Conservation (phyloP, 2,888 invertebrate species). For the Meganola albula region DNA sequence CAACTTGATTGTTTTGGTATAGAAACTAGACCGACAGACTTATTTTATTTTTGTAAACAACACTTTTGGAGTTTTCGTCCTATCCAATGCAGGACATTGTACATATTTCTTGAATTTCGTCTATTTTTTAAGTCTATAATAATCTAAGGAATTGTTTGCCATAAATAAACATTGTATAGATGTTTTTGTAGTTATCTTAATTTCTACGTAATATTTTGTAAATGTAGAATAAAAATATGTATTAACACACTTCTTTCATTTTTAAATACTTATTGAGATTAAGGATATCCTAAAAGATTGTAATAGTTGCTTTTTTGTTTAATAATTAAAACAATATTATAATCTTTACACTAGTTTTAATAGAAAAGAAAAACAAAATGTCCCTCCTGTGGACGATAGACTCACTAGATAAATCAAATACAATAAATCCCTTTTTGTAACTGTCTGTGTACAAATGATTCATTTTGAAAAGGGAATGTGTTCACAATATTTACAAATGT, state of each 20-base stretch:
- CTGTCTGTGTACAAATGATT: slow-evolving; percentile 8
- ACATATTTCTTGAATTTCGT: slow-evolving; percentile 15
- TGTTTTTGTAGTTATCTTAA: slow-evolving; percentile 30
- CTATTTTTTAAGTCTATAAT: slow-evolving; percentile 12
- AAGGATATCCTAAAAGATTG: too few species aligned
- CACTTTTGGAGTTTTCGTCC: slow-evolving; percentile 3
- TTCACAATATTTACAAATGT: slow-evolving; percentile 17
- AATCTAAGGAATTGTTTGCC: slow-evolving; percentile 6
- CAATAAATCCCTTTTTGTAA: too few species aligned
- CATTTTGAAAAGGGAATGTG: slow-evolving; percentile 25
- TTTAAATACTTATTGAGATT: too few species aligned
- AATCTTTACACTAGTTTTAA: too few species aligned
- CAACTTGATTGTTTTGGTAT: too few species aligned
- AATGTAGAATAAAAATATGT: slow-evolving; percentile 33
- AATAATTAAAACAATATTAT: too few species aligned
- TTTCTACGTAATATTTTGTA: slow-evolving; percentile 32
- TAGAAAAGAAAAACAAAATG: too few species aligned
- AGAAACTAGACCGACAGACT: too few species aligned
- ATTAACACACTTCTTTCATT: slow-evolving; percentile 2
- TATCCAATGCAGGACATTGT: slow-evolving; percentile 18
- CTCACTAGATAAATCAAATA: too few species aligned
- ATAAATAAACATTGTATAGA: slow-evolving; percentile 39
- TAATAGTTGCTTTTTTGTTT: too few species aligned
- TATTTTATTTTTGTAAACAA: too few species aligned
- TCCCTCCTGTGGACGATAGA: too few species aligned